Base-by-base conservation (phyloP, 2,113 vertebrate genomes). In the Chionodraco myersi region DNA sequence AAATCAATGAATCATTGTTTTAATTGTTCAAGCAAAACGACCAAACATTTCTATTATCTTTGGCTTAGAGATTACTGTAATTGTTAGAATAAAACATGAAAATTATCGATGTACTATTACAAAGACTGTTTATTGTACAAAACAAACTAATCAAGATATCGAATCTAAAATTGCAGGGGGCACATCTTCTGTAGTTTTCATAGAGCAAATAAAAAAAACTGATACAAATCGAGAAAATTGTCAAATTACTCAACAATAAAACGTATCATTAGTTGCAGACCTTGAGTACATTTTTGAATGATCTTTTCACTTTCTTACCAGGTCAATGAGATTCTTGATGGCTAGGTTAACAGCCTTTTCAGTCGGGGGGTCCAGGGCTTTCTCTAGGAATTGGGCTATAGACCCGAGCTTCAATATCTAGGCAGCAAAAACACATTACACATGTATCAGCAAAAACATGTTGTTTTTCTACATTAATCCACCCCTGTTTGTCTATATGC, bases 381-480 rank as follows among this genome's bases (percentile, higher is more conserved):
- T 97, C 66, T 91, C 94, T 89, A 99, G 91, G 84, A 99, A 99
- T 73, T 86, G 83, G 53, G 96, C 96, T 87, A 99, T 98, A 57
- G 93, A 93, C 45, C 98, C 98, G 26, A 99, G 96, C 83, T 95
- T 97, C 87, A 99, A 87, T 86, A 99, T 98, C 98, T 99, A 79
- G 30, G 80, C 68, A 13, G 14, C 13, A 70, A 36, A 34, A 72
- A 62, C 8, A 74, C 49, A 73, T 73, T 52, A 79, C 10, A 75
- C 21, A 58, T 12, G 10, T 0, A 49, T 45, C 15, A 75, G 9
- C 51, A 63, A 23, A 52, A 63, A 1, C 2, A 21, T 34, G 6
- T 59, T 0, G 44, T 12, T 3, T 15, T 14, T 59, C 34, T 13
- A 13, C 11, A 36, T 5, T 1, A 11, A 60, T 59, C 21, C 49